phyloP scores from a whole-genome alignment of 2,888 invertebrate genomes.

The Byasa hedistus region DNA sequence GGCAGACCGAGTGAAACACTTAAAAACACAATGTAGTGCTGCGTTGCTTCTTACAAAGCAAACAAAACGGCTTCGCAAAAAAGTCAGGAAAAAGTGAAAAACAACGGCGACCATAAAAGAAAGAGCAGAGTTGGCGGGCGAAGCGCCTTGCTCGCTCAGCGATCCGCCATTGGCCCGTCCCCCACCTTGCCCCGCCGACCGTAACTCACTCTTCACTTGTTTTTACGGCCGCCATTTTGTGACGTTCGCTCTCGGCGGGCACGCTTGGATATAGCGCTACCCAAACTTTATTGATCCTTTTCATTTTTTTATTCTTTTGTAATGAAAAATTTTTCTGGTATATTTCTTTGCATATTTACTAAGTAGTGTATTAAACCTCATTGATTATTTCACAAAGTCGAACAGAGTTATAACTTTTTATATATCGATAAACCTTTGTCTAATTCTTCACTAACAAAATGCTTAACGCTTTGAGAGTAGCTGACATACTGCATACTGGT shows the following conservation, averaged over 20 bases:
- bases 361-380: too few relatives aligned
- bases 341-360: background rate
- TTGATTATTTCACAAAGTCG: too few relatives aligned
- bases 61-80: constrained; percentile 72
- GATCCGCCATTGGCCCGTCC: constrained; percentile 65
- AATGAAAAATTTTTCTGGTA: background rate
- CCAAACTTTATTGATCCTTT: constrained; percentile 12
- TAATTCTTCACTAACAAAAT: background rate
- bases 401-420: too few relatives aligned
- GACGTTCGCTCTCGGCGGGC: constrained; percentile 74
- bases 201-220: constrained; percentile 80
- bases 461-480: constrained; percentile 14
- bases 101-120: constrained; percentile 76
- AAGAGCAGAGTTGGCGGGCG: constrained; percentile 77
- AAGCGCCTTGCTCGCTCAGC: constrained; percentile 68
- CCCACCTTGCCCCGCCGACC: constrained; percentile 49
- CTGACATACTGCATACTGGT: constrained; percentile 10
- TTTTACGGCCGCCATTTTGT: constrained; percentile 80
- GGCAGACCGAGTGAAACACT: constrained; percentile 55
- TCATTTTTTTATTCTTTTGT: background rate
- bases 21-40: constrained; percentile 67
- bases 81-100: constrained; percentile 77
- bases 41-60: constrained; percentile 63
- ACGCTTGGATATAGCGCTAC: constrained; percentile 66
- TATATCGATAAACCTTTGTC: too few relatives aligned